phyloP scores from a whole-genome alignment of 2,888 invertebrate species.

The Candidula unifasciata region DNA sequence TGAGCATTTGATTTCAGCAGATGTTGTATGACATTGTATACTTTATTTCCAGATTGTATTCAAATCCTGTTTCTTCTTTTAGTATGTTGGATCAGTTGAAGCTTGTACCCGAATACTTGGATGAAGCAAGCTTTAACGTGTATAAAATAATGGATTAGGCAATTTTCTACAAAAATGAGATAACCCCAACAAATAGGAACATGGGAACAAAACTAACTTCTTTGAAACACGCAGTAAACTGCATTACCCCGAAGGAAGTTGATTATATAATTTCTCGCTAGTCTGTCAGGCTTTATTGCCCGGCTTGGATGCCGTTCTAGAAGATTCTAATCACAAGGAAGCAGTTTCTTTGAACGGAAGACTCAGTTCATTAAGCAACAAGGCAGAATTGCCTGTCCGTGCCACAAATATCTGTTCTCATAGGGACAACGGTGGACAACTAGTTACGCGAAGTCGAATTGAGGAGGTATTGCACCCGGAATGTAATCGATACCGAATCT shows the following conservation, averaged over 20 bases:
- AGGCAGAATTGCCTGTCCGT: background rate
- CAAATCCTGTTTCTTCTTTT: too few species aligned
- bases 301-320: background rate
- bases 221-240: background rate
- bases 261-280: constrained; percentile 28
- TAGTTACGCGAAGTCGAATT: background rate
- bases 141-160: background rate
- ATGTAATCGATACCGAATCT: background rate
- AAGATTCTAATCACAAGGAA: background rate
- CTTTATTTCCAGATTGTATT: too few species aligned
- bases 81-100: too few species aligned
- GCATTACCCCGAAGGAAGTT: background rate
- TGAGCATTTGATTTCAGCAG: too few species aligned
- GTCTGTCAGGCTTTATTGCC: background rate
- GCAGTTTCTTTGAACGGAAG: background rate
- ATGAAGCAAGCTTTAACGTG: background rate
- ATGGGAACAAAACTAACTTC: background rate
- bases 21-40: too few species aligned
- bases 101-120: too few species aligned
- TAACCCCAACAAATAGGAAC: background rate
- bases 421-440: background rate
- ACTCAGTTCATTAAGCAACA: background rate
- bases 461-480: background rate
- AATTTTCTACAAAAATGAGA: background rate
- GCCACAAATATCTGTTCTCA: background rate